Evolutionary conservation across 2,113 vertebrate species (phyloP).

Genomic region (Calyptommatus sinebrachiatus): DNA sequence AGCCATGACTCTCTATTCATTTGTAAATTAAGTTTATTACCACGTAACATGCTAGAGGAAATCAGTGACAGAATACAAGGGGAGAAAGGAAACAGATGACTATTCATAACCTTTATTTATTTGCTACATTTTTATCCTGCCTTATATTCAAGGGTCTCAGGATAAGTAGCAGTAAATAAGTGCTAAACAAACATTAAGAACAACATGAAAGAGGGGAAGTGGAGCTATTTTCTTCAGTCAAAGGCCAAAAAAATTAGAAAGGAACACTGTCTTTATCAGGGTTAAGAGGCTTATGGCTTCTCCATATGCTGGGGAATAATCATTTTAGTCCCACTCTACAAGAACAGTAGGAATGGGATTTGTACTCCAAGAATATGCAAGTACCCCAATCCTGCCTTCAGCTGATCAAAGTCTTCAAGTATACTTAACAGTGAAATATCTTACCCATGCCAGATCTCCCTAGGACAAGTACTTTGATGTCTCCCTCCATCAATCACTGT

Average conservation of each 20-base stretch:
- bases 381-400: too few species aligned
- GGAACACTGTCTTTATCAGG: background rate
- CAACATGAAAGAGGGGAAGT: too few species aligned
- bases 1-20: background rate
- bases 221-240: too few species aligned
- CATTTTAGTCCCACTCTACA: too few species aligned
- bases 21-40: background rate
- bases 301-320: too few species aligned
- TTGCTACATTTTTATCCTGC: too few species aligned
- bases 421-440: background rate
- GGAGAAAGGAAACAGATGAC: background rate
- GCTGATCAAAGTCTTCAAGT: background rate
- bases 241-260: background rate
- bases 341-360: too few species aligned
- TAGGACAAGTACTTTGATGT: slow-evolving; percentile 76
- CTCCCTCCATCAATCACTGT: slow-evolving; percentile 79
- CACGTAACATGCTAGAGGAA: background rate
- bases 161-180: too few species aligned
- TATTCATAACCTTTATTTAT: too few species aligned
- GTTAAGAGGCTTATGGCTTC: background rate
- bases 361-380: too few species aligned
- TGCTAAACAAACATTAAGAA: too few species aligned
- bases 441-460: slow-evolving; percentile 93
- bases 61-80: background rate
- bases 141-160: too few species aligned